These are phyloP conservation scores for Theocolax elegans DNA, from an alignment of 1,140 invertebrate genomes.

Conservation along the genomic window DNA sequence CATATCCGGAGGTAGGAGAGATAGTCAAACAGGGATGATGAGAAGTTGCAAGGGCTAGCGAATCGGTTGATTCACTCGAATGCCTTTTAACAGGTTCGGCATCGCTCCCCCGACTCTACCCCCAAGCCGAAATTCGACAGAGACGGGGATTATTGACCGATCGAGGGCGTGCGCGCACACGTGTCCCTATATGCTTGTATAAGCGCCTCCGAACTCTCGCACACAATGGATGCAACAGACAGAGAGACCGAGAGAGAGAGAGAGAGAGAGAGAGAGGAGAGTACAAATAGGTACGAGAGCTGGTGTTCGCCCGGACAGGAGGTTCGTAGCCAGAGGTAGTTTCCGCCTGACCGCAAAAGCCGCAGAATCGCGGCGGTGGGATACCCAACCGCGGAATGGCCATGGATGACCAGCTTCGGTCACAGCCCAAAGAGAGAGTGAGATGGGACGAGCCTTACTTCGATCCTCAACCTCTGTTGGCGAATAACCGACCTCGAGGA, in stretches of 20 bases:
- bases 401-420: constrained; percentile 55
- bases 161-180: constrained; percentile 3
- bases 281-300: constrained; percentile 22
- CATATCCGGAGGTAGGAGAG: background rate
- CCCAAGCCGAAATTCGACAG: constrained; percentile 12
- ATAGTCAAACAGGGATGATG: constrained; percentile 10
- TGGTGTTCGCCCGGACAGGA: constrained; percentile 20
- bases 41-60: background rate
- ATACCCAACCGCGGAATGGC: constrained; percentile 55
- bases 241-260: background rate
- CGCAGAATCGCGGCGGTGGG: constrained; percentile 53
- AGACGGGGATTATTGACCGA: constrained; percentile 36
- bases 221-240: no score
- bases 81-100: constrained; percentile 23
- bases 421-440: constrained; percentile 25
- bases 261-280: constrained; percentile 3
- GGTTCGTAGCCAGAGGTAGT: constrained; percentile 47
- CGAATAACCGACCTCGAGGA: constrained; percentile 26
- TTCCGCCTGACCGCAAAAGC: constrained; percentile 55
- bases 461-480: background rate
- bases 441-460: background rate
- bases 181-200: background rate
- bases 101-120: constrained; percentile 15
- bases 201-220: no score
- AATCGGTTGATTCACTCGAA: constrained; percentile 28